These are phyloP conservation scores for Sciurus vulgaris DNA, from an alignment of 2,797 vertebrate species.

Conservation along the genomic window DNA sequence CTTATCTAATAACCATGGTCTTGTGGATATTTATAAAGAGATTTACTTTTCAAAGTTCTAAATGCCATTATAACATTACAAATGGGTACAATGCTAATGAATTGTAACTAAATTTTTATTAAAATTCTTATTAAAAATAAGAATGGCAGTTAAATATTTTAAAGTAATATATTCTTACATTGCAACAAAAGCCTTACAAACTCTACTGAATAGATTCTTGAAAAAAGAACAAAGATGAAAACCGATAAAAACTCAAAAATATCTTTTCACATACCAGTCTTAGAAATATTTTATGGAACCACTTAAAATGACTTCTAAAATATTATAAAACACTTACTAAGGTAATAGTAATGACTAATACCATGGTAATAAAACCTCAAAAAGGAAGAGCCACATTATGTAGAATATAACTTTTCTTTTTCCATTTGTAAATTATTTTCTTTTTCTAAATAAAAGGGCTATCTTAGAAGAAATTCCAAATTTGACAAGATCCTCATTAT, in stretches of 20 bases:
- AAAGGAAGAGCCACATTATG: constrained; percentile 14
- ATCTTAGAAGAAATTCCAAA: constrained; percentile 64
- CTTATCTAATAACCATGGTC: constrained; percentile 24
- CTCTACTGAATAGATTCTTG: constrained; percentile 44
- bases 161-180: background rate
- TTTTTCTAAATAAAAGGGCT: constrained; percentile 51
- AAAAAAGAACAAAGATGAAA: constrained; percentile 48
- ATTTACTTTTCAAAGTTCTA: constrained; percentile 58
- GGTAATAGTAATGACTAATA: constrained; percentile 10
- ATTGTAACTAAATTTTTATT: background rate
- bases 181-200: constrained; percentile 61
- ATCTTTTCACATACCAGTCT: constrained; percentile 39
- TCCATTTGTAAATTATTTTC: constrained; percentile 68
- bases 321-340: constrained; percentile 47
- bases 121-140: too few species aligned
- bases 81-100: background rate
- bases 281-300: constrained; percentile 22
- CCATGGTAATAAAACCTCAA: constrained; percentile 46
- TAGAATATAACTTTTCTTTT: constrained; percentile 51
- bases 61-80: constrained; percentile 56
- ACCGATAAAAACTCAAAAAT: constrained; percentile 53
- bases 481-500: constrained; percentile 56
- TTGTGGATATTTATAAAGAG: constrained; percentile 54
- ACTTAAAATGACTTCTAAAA: constrained; percentile 51
- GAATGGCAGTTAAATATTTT: background rate